Conservation (phyloP, 92 coral and sea anemone genomes). For the Anthopleura xanthogrammica region DNA sequence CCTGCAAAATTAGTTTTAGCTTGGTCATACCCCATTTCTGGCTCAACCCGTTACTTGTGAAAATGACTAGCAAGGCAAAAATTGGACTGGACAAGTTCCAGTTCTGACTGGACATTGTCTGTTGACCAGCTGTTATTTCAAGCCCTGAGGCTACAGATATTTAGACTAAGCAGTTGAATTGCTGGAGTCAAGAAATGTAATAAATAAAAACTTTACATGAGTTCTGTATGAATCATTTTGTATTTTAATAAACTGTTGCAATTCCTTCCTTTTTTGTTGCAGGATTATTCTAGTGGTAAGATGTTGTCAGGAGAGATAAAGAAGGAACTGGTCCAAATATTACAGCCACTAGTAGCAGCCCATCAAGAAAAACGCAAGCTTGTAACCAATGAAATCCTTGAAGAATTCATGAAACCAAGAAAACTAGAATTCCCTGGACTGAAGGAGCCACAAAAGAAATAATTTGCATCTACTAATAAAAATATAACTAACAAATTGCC, state of each 20-base stretch:
- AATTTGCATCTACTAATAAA: background rate
- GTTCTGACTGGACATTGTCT: no score
- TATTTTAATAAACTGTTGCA: background rate
- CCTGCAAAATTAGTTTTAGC: no score
- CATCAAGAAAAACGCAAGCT: slow-evolving; percentile 87
- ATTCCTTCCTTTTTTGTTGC: background rate
- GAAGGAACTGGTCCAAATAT: slow-evolving; percentile 85
- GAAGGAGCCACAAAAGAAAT: slow-evolving; percentile 27
- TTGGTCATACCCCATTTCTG: no score
- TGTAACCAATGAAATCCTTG: slow-evolving; percentile 80
- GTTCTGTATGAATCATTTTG: no score
- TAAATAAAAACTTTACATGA: no score
- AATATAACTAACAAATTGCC: background rate
- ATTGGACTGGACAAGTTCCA: no score
- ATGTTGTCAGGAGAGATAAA: slow-evolving; percentile 98
- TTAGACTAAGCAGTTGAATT: no score
- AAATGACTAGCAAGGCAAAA: no score
- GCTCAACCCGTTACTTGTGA: no score
- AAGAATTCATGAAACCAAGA: slow-evolving; percentile 92
- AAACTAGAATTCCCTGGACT: slow-evolving; percentile 83
- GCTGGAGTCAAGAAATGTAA: no score
- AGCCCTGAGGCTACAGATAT: no score
- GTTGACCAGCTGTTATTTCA: no score
- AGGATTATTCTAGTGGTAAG: slow-evolving; percentile 96
- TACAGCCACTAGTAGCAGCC: slow-evolving; percentile 88